phyloP scores from a whole-genome alignment of 2,113 vertebrate species.

The Ascaphus truei region DNA sequence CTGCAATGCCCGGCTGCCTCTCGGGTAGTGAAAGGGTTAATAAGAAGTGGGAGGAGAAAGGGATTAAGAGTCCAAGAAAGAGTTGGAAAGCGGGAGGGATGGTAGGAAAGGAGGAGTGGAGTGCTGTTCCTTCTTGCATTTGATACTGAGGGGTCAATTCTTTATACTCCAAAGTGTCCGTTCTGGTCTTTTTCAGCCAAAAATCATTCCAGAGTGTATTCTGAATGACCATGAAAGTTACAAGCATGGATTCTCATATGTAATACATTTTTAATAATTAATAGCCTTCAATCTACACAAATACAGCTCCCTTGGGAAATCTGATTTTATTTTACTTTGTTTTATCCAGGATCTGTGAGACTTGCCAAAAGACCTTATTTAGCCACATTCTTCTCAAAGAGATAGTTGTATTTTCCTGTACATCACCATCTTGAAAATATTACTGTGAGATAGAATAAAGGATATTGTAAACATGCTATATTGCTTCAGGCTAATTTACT shows the following conservation, averaged over 20 bases:
- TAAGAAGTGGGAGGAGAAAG: no score
- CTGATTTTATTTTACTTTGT: constrained; percentile 50
- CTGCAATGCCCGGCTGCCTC: no score
- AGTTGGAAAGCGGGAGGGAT: no score
- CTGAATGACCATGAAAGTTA: neutral
- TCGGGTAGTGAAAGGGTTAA: no score
- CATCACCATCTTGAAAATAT: constrained; percentile 63
- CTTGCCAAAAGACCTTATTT: constrained; percentile 60
- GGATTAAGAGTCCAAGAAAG: no score
- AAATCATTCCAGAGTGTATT: neutral
- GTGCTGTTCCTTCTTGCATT: no score
- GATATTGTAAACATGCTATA: constrained; percentile 53
- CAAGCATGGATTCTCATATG: neutral
- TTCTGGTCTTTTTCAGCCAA: no score
- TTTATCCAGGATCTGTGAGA: constrained; percentile 48
- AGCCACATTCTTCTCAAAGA: constrained; percentile 52
- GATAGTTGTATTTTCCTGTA: constrained; percentile 56
- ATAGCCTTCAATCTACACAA: neutral
- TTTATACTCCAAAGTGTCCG: no score
- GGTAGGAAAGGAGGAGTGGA: no score
- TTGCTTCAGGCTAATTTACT: constrained; percentile 20
- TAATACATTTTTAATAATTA: constrained; percentile 8
- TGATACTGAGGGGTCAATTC: no score
- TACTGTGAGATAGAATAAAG: constrained; percentile 44
- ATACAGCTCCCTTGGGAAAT: constrained; percentile 38